Evolutionary conservation across 2,113 vertebrate genomes (phyloP), one percentile per base, ranked within the genome.

Genomic region (Nestor notabilis): DNA sequence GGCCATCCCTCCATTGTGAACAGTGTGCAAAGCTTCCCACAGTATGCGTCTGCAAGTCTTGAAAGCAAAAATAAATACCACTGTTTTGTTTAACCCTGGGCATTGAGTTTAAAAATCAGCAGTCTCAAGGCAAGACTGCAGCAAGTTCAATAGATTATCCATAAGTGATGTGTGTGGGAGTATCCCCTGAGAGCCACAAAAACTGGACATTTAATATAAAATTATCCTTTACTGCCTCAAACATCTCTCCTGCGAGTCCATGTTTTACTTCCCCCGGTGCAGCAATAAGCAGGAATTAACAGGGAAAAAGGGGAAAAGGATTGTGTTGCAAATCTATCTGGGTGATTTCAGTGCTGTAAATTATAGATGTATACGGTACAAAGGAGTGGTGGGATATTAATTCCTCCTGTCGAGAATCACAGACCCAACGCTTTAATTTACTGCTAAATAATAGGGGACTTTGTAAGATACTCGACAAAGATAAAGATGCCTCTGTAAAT

Each of bases 371-470:
- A 49, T 84, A 96, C n/a, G 83, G 92, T 58, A 90, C 65, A 60
- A 87, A 75, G 44, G 72, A 87, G 86, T 23, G 53, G 68, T 72
- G 83, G 71, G 88, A 60, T 96, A 96, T 97, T 95, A 96, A 96
- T 96, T 96, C 91, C 95, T 93, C 91, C 93, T 90, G 93, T 39
- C 90, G 92, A 89, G 94, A 97, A 97, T 96, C 87, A 74, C 83
- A 93, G 93, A 43, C 58, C 80, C 83, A 94, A 76, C 35, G 78
- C 95, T 96, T 93, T 94, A 97, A 97, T 97, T 97, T 95, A 95
- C 76, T 93, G 84, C 87, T 97, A 97, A 97, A 97, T 97, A 97
- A 96, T 96, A 95, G 96, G 97, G 92, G 91, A 80, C 91, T 95
- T 76, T 9, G 63, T 17, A 83, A 96, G 95, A 96, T 95, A 85